phyloP scores from a whole-genome alignment of 2,113 vertebrate genomes.

The Pholis gunnellus region DNA sequence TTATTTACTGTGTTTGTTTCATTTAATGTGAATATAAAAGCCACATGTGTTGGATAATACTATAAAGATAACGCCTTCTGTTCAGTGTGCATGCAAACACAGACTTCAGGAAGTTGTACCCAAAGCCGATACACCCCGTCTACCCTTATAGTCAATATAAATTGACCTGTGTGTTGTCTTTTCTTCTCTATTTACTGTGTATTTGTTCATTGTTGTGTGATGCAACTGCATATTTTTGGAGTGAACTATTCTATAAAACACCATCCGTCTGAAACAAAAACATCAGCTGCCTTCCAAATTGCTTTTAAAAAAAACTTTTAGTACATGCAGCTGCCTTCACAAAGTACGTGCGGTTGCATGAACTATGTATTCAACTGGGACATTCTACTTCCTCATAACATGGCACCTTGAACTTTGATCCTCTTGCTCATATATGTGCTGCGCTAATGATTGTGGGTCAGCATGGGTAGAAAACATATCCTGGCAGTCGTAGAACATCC shows the following conservation, averaged over 20 bases:
- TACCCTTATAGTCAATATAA: slow-evolving; percentile 6
- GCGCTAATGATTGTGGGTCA: not conserved
- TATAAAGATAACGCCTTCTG: not conserved
- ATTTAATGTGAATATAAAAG: not conserved
- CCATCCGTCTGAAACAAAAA: not conserved
- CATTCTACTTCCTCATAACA: not conserved
- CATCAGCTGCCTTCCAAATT: not conserved
- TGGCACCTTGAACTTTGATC: not conserved
- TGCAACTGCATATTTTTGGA: not conserved
- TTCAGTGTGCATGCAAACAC: not conserved
- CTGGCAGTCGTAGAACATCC: too few species aligned
- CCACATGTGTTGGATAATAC: not conserved
- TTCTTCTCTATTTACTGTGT: not conserved
- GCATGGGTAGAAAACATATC: too few species aligned
- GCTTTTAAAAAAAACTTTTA: not conserved
- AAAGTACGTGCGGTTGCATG: not conserved
- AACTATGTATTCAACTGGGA: not conserved
- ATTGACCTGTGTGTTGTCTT: not conserved
- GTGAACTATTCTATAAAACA: not conserved
- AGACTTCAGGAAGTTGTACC: not conserved
- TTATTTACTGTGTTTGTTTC: not conserved
- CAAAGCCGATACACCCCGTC: not conserved
- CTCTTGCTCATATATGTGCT: not conserved
- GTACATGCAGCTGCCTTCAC: not conserved
- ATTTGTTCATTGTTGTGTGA: not conserved